Conservation (phyloP, 2,113 vertebrate species). For the Cheilinus undulatus region DNA sequence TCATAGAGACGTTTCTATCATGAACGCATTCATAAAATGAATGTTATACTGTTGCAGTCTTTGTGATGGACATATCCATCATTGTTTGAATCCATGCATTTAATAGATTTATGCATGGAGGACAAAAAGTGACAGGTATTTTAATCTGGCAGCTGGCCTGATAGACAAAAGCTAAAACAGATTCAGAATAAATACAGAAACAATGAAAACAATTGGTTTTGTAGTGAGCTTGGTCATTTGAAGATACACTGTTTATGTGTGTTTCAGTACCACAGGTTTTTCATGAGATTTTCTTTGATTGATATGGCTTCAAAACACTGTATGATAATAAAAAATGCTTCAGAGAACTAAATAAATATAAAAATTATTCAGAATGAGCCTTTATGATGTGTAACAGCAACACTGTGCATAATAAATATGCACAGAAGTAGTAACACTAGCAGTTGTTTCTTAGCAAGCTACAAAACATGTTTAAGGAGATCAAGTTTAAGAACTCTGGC, state of each 20-base stretch:
- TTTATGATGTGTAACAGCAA: slow-evolving; percentile 9
- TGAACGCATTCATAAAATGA: slow-evolving; percentile 8
- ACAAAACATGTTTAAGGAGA: slow-evolving; percentile 22
- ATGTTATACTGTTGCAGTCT: not conserved
- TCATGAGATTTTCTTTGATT: slow-evolving; percentile 35
- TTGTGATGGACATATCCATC: slow-evolving; percentile 15
- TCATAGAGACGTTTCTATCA: not conserved
- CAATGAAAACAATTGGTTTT: not conserved
- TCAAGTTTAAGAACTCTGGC: slow-evolving; percentile 28
- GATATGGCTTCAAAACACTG: slow-evolving; percentile 59
- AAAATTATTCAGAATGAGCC: slow-evolving; percentile 13
- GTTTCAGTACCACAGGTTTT: slow-evolving; percentile 19
- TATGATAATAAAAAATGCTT: not conserved
- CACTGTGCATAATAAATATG: not conserved
- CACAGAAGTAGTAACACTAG: slow-evolving; percentile 30
- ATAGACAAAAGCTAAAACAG: slow-evolving; percentile 9
- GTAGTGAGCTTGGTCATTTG: slow-evolving; percentile 21
- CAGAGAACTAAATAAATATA: slow-evolving; percentile 33
- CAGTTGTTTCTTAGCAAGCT: slow-evolving; percentile 48
- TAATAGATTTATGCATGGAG: slow-evolving; percentile 13
- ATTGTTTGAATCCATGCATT: slow-evolving; percentile 26
- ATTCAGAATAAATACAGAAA: slow-evolving; percentile 8
- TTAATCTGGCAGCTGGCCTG: slow-evolving; percentile 1
- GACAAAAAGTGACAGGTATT: not conserved
- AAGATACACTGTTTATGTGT: slow-evolving; percentile 8